Conservation (phyloP, 2,888 invertebrate species). For the Dasysyrphus albostriatus region DNA sequence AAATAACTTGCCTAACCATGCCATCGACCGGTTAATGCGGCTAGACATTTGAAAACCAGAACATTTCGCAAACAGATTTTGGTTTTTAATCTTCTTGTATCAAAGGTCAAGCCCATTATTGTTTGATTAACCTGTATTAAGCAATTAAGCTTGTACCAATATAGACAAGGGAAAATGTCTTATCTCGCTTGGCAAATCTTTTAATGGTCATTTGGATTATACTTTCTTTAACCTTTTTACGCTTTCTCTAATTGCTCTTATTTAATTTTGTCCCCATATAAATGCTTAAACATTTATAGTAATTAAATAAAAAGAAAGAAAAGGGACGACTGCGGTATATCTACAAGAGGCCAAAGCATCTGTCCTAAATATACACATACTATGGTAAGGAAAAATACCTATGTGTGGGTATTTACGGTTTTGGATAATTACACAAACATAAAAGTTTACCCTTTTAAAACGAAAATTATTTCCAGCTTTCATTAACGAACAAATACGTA, state of each 20-base stretch:
- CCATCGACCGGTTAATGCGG: background rate
- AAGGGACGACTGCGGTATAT: background rate
- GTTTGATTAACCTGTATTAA: background rate
- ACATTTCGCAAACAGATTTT: background rate
- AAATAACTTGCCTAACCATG: background rate
- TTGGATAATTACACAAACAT: background rate
- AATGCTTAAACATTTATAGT: background rate
- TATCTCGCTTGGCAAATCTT: background rate
- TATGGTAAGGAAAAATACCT: background rate
- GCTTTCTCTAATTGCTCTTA: background rate
- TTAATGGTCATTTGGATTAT: background rate
- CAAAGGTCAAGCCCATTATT: conserved; percentile 3
- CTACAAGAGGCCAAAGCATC: background rate
- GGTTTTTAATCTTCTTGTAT: background rate
- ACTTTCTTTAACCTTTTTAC: background rate
- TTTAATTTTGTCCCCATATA: background rate
- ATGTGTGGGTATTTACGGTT: background rate
- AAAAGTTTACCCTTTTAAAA: background rate
- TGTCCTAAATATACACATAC: background rate
- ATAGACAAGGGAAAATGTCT: background rate
- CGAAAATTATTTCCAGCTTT: background rate
- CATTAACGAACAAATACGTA: background rate
- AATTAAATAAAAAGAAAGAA: background rate
- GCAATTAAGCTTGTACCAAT: background rate
- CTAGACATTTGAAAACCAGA: conserved; percentile 1